Evolutionary conservation across 2,797 vertebrate genomes (phyloP).

Genomic region (Amazona finschi): DNA sequence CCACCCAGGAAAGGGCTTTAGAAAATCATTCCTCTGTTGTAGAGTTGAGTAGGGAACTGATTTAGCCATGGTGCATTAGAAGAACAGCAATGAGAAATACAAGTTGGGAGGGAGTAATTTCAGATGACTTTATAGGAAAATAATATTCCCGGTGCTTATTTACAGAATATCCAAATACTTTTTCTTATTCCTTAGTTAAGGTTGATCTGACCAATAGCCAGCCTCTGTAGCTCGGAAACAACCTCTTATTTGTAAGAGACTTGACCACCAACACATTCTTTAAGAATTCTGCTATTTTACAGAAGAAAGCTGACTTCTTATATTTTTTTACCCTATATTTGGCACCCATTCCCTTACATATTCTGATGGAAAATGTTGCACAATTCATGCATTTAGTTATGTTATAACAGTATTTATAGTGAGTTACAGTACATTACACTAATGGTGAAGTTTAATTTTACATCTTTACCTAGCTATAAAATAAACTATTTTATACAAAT

Average conservation of each 20-base stretch:
- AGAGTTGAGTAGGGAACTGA: background rate
- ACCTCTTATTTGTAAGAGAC: background rate
- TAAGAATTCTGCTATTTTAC: slow-evolving; percentile 26
- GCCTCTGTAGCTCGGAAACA: background rate
- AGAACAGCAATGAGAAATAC: background rate
- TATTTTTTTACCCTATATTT: slow-evolving; percentile 30
- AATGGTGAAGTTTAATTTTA: slow-evolving; percentile 48
- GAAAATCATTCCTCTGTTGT: background rate
- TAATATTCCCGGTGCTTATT: background rate
- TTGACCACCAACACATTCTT: slow-evolving; percentile 41
- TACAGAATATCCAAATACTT: background rate
- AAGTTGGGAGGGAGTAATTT: background rate
- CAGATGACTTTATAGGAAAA: background rate
- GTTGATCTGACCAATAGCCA: background rate
- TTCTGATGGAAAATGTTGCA: slow-evolving; percentile 41
- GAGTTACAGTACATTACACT: background rate
- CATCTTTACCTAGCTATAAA: slow-evolving; percentile 39
- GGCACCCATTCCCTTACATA: background rate
- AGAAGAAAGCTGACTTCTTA: background rate
- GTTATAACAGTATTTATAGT: slow-evolving; percentile 20
- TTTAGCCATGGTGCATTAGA: background rate
- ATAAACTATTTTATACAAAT: slow-evolving; percentile 39
- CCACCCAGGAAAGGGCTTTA: background rate
- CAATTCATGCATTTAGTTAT: slow-evolving; percentile 47
- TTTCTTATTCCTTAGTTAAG: background rate